These are phyloP conservation scores for Trogon surrucura DNA, from an alignment of 2,113 vertebrate genomes.

Conservation along the genomic window DNA sequence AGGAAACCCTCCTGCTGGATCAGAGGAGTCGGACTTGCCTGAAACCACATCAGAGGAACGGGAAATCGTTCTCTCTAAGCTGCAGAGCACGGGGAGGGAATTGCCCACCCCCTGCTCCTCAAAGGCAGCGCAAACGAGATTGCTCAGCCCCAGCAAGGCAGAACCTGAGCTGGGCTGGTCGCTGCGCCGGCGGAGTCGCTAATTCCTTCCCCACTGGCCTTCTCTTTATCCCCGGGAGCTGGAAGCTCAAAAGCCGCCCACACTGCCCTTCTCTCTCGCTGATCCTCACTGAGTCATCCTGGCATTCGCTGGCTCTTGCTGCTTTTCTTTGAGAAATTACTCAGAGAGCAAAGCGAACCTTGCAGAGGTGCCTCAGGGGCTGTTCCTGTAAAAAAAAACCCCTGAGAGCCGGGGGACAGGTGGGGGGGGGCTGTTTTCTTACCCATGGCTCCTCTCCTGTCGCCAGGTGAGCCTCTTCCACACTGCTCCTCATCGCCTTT, in stretches of 20 bases:
- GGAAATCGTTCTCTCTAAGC: neutral
- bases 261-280: neutral
- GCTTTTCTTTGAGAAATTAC: neutral
- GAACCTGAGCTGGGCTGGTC: neutral
- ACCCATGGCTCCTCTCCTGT: neutral
- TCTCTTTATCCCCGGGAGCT: neutral
- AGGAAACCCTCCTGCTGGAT: neutral
- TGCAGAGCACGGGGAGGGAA: neutral
- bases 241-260: neutral
- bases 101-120: neutral
- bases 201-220: neutral
- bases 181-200: neutral
- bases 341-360: neutral
- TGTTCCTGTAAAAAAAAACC: neutral
- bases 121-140: neutral
- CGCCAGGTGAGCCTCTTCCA: neutral
- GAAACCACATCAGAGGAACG: neutral
- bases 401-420: accelerated
- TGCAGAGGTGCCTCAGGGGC: neutral
- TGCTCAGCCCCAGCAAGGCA: neutral
- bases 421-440: neutral
- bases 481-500: accelerated
- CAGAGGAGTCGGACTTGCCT: neutral
- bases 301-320: neutral
- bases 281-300: slow-evolving; percentile 52